Percentiles rank a stretch among this genome's conserved stretches.
Conservation (phyloP, 2,888 invertebrate genomes). For the Ormyrus nitidulus region DNA sequence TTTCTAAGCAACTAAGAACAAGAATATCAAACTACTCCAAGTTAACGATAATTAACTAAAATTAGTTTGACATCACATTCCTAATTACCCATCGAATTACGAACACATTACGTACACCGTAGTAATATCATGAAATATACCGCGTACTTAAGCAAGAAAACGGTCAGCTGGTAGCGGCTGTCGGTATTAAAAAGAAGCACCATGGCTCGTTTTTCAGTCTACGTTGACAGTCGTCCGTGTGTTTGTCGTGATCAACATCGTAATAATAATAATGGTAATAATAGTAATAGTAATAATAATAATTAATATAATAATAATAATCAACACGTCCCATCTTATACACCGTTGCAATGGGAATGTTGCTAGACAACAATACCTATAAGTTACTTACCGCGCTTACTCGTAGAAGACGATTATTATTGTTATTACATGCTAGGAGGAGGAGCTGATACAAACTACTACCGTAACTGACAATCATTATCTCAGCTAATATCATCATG, state of each 20-base stretch:
- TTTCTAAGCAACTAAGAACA: constrained; percentile 1
- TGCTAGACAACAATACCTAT: constrained; percentile 67
- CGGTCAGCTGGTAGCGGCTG: constrained; percentile 42
- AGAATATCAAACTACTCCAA: no score
- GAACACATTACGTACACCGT: constrained; percentile 10
- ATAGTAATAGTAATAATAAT: constrained; percentile 38
- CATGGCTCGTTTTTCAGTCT: constrained; percentile 48
- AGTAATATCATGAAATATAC: constrained; percentile 31
- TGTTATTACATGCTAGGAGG: constrained; percentile 24
- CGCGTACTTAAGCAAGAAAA: constrained; percentile 23
- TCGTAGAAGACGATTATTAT: constrained; percentile 33
- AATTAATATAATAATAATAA: constrained; percentile 37
- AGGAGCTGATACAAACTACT: constrained; percentile 39
- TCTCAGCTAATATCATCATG: constrained; percentile 14
- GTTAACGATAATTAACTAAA: no score
- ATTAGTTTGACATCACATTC: no score
- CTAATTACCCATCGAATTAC: constrained; percentile 44
- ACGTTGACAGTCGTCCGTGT: constrained; percentile 30
- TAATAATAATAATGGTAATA: constrained; percentile 30
- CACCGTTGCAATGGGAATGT: constrained; percentile 65
- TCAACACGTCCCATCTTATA: constrained; percentile 64
- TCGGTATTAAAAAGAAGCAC: constrained; percentile 35
- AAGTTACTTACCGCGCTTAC: constrained; percentile 55
- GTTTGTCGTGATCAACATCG: constrained; percentile 15
- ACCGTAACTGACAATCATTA: constrained; percentile 24